These are phyloP conservation scores for Aspiorhynchus laticeps DNA, from an alignment of 2,113 vertebrate species.

Conservation along the genomic window DNA sequence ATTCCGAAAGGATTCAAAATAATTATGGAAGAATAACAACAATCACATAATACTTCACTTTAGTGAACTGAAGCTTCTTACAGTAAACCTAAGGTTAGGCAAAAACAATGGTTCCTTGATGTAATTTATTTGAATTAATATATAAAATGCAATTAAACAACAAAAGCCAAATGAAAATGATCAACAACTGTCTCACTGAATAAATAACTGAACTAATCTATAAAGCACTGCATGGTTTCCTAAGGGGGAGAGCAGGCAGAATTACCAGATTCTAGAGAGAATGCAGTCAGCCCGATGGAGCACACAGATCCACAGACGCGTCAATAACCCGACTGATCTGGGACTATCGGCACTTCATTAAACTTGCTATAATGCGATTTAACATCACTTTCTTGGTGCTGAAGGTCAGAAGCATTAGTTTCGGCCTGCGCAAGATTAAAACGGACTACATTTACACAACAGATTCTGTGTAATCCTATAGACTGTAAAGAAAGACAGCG, in stretches of 20 bases:
- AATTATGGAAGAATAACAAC: not conserved
- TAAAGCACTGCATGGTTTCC: not conserved
- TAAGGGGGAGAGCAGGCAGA: not conserved
- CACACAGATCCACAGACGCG: not conserved
- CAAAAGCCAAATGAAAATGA: not conserved
- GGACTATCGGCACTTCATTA: slow-evolving; percentile 31
- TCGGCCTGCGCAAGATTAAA: slow-evolving; percentile 1
- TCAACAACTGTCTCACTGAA: not conserved
- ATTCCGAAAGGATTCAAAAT: not conserved
- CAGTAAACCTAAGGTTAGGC: not conserved
- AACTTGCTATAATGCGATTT: slow-evolving; percentile 33
- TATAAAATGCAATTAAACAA: not conserved
- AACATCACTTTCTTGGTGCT: slow-evolving; percentile 1
- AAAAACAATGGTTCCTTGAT: not conserved
- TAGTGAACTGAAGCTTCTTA: not conserved
- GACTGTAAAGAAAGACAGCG: not conserved
- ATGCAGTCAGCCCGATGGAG: not conserved
- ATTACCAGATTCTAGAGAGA: not conserved
- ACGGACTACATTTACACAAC: not conserved
- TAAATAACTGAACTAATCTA: not conserved
- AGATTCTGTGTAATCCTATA: not conserved
- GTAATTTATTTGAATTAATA: not conserved
- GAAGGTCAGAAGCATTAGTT: slow-evolving; percentile 9
- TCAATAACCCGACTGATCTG: not conserved
- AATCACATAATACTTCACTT: not conserved